These are phyloP conservation scores for Cotesia congregata DNA, from an alignment of 2,888 invertebrate genomes.

Conservation along the genomic window DNA sequence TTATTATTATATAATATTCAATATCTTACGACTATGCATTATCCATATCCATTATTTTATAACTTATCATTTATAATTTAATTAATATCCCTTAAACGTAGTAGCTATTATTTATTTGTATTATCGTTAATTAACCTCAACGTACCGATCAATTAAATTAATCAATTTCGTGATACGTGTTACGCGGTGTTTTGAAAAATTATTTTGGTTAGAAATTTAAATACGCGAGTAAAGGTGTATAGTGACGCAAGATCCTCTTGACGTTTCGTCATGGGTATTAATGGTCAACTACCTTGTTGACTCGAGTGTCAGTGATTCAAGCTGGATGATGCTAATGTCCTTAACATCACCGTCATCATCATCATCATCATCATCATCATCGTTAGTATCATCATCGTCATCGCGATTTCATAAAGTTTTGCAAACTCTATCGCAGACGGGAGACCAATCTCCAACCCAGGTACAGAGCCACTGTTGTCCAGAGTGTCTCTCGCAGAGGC, in stretches of 20 bases:
- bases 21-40: constrained; percentile 5
- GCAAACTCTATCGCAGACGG: constrained; percentile 65
- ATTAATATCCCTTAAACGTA: too few relatives aligned
- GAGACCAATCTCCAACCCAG: constrained; percentile 68
- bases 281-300: constrained; percentile 24
- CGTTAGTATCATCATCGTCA: constrained; percentile 28
- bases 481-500: constrained; percentile 67
- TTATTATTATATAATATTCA: constrained; percentile 13
- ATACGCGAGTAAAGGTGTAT: constrained; percentile 18
- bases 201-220: neutral
- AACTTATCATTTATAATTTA: constrained; percentile 11
- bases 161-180: neutral
- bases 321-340: constrained; percentile 7
- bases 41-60: constrained; percentile 2
- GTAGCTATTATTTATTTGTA: constrained; percentile 13
- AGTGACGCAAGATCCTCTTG: constrained; percentile 1
- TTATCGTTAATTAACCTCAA: constrained; percentile 7
- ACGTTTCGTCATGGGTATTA: neutral
- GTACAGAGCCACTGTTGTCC: constrained; percentile 68
- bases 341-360: constrained; percentile 35
- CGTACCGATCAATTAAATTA: neutral
- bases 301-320: constrained; percentile 1
- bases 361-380: constrained; percentile 25
- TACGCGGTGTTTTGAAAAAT: constrained; percentile 22
- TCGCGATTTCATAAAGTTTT: constrained; percentile 39